Percentiles rank a stretch among this genome's conserved stretches.
Conservation (phyloP, 2,797 vertebrate genomes). For the Crenichthys baileyi region DNA sequence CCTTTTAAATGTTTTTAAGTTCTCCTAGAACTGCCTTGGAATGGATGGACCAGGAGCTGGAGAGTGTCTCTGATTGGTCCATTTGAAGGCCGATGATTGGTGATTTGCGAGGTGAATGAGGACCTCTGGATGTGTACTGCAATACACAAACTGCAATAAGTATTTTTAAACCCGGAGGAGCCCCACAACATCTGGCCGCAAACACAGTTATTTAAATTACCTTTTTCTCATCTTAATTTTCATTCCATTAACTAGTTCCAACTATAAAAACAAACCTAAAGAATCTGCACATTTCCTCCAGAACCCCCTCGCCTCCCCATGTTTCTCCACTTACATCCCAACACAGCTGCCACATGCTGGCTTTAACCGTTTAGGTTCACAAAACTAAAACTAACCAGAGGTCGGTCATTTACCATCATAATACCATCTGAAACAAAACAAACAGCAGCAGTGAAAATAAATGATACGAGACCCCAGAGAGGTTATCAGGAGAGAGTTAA, state of each 20-base stretch:
- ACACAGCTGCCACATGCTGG: background rate
- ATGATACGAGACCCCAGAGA: background rate
- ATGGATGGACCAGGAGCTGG: no score
- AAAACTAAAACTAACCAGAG: background rate
- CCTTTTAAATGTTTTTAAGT: no score
- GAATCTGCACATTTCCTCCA: background rate
- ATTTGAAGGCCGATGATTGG: no score
- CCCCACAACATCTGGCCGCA: background rate
- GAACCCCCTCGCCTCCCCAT: background rate
- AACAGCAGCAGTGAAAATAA: constrained; percentile 3
- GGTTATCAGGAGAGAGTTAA: constrained; percentile 9
- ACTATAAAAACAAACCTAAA: background rate
- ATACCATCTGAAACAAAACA: background rate
- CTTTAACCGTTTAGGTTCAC: background rate
- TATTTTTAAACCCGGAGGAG: background rate
- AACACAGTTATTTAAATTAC: background rate
- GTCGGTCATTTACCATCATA: background rate
- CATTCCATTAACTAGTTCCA: background rate
- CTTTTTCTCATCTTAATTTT: background rate
- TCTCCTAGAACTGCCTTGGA: no score
- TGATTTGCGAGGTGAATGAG: no score
- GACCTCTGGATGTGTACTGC: no score
- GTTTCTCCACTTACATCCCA: background rate
- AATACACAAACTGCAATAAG: background rate
- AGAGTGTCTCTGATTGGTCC: no score